Percentiles rank a stretch among this genome's conserved stretches.
These are phyloP conservation scores for Prosapia bicincta DNA, from an alignment of 2,888 invertebrate genomes.

Conservation along the genomic window DNA sequence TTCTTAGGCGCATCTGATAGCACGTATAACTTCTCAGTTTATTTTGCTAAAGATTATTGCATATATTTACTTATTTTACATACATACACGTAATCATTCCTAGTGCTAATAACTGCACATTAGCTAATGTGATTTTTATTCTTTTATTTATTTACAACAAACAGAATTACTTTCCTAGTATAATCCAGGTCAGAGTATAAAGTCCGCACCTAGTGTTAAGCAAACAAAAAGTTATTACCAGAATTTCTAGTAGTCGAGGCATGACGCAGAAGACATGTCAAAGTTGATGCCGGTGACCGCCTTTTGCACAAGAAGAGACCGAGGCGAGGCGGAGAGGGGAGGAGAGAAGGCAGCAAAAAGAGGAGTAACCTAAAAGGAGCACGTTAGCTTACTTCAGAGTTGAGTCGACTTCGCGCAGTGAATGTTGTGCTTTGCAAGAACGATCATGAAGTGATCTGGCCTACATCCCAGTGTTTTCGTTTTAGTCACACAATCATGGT, in stretches of 20 bases:
- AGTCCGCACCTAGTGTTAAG: neutral
- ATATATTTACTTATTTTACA: too few species aligned
- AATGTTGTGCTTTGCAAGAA: neutral
- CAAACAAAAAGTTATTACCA: neutral
- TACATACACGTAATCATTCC: too few species aligned
- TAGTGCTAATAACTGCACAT: too few species aligned
- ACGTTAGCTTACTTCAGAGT: constrained; percentile 15
- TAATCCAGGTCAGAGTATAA: too few species aligned
- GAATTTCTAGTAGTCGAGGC: neutral
- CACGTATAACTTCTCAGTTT: too few species aligned
- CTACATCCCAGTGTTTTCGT: too few species aligned
- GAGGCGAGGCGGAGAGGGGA: neutral
- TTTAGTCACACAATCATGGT: neutral
- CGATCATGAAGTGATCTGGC: neutral
- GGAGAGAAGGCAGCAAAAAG: neutral
- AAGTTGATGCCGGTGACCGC: constrained; percentile 16
- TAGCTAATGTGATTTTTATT: too few species aligned
- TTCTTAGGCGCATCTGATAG: too few species aligned
- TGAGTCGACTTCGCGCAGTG: neutral
- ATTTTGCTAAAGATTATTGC: too few species aligned
- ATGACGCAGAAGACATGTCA: neutral
- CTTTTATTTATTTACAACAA: too few species aligned
- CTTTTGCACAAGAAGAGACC: constrained; percentile 7
- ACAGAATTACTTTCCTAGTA: too few species aligned
- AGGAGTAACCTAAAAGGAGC: neutral